Evolutionary conservation across 2,888 invertebrate genomes (phyloP).

Genomic region (Anorthoa munda): DNA sequence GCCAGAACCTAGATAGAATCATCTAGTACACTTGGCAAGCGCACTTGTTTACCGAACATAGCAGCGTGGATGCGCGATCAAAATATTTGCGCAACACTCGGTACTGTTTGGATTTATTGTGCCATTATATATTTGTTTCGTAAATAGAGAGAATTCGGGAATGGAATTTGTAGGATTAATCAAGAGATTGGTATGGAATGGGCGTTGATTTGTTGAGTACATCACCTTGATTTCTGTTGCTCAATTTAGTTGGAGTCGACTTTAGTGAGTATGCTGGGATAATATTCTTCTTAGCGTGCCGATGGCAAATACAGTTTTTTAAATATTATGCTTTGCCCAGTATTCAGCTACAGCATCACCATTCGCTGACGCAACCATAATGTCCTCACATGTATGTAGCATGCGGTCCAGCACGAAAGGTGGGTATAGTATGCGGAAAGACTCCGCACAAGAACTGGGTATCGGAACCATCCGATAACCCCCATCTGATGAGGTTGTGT

Average conservation of each 20-base stretch:
- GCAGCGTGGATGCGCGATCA: slow-evolving; percentile 50
- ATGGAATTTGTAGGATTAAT: slow-evolving; percentile 35
- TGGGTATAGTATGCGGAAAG: too few species aligned
- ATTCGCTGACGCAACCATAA: too few species aligned
- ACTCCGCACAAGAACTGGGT: too few species aligned
- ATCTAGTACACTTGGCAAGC: slow-evolving; percentile 60
- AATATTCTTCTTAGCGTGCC: too few species aligned
- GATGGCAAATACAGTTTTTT: too few species aligned
- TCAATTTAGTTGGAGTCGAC: not conserved
- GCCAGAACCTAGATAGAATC: slow-evolving; percentile 30
- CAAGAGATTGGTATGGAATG: not conserved
- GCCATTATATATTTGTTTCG: slow-evolving; percentile 57
- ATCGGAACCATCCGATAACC: too few species aligned
- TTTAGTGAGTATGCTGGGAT: not conserved
- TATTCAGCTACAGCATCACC: too few species aligned
- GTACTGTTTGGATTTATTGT: slow-evolving; percentile 56
- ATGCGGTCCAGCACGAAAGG: too few species aligned
- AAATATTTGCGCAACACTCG: slow-evolving; percentile 65
- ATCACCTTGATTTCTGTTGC: not conserved
- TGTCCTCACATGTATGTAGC: too few species aligned
- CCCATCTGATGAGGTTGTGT: too few species aligned
- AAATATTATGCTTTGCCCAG: too few species aligned
- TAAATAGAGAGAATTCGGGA: slow-evolving; percentile 43
- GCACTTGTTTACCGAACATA: slow-evolving; percentile 56
- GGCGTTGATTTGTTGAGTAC: not conserved